Percentiles rank a stretch among this genome's conserved stretches.
Conservation (phyloP, 64 coral and sea anemone genomes). For the Pocillopora verrucosa region DNA sequence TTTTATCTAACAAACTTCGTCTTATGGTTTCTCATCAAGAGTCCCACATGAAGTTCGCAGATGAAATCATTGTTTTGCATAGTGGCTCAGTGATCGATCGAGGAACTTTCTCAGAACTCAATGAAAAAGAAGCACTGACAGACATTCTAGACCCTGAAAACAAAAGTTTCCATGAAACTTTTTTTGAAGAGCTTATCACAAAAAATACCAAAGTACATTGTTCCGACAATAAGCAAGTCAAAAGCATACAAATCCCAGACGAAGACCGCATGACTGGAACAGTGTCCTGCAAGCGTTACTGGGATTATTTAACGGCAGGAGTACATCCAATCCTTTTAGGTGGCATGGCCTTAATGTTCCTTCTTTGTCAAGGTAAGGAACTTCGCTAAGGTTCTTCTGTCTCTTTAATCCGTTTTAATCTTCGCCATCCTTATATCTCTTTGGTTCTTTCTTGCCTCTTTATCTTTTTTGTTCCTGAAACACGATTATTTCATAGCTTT, state of each 20-base stretch:
- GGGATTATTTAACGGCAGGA: constrained; percentile 57
- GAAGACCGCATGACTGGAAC: constrained; percentile 27
- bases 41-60: constrained; percentile 26
- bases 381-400: too few relatives aligned
- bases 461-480: too few relatives aligned
- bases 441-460: too few relatives aligned
- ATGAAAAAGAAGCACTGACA: not conserved
- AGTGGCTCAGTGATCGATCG: constrained; percentile 18
- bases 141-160: constrained; percentile 13
- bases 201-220: not conserved
- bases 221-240: not conserved
- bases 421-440: too few relatives aligned
- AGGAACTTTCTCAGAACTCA: not conserved
- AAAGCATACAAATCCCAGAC: constrained; percentile 24
- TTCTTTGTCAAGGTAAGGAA: constrained; percentile 52
- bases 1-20: constrained; percentile 31
- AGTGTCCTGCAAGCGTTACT: constrained; percentile 49
- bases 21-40: constrained; percentile 58
- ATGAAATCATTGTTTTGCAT: constrained; percentile 44
- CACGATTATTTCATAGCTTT: too few relatives aligned
- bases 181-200: not conserved
- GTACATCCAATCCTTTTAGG: constrained; percentile 16
- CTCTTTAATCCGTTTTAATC: too few relatives aligned
- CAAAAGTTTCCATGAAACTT: not conserved
- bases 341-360: constrained; percentile 16